Conservation (phyloP, 1,140 invertebrate species). For the Penaeus vannamei region DNA sequence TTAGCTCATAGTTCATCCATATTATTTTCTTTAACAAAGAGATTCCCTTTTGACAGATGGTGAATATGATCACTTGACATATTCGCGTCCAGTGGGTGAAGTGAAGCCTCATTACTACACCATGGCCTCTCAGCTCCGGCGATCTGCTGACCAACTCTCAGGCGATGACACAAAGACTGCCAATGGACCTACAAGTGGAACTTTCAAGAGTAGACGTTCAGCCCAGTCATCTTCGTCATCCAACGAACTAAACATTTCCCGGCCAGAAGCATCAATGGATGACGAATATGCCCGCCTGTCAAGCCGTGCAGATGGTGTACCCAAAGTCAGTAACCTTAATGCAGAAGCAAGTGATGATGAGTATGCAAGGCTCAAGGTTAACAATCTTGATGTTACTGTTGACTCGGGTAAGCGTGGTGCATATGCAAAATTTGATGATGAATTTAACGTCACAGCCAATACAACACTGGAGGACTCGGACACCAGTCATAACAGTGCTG, state of each 20-base stretch:
- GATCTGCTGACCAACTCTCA: constrained; percentile 50
- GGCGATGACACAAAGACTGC: constrained; percentile 1
- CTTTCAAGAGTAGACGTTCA: constrained; percentile 22
- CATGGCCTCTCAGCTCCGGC: constrained; percentile 74
- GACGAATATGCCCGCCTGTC: constrained; percentile 16
- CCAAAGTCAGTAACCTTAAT: constrained; percentile 45
- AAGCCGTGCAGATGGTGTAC: constrained; percentile 38
- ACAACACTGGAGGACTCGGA: constrained; percentile 41
- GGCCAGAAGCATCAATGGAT: constrained; percentile 38
- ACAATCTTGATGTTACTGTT: constrained; percentile 48
- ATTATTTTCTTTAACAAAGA: neutral
- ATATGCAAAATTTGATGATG: constrained; percentile 60
- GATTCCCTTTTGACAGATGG: constrained; percentile 74
- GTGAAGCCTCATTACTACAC: constrained; percentile 86
- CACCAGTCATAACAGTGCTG: constrained; percentile 35
- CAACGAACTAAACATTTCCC: constrained; percentile 56
- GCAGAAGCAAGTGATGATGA: constrained; percentile 55
- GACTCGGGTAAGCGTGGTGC: constrained; percentile 56
- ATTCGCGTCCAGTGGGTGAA: constrained; percentile 82
- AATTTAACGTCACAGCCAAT: constrained; percentile 48
- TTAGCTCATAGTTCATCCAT: neutral
- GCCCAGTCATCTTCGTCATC: constrained; percentile 50
- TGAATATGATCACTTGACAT: constrained; percentile 90
- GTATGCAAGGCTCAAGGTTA: constrained; percentile 51
- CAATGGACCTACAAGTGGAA: constrained; percentile 29